phyloP scores from a whole-genome alignment of 2,888 invertebrate genomes.

The Lacanobia wlatinum region DNA sequence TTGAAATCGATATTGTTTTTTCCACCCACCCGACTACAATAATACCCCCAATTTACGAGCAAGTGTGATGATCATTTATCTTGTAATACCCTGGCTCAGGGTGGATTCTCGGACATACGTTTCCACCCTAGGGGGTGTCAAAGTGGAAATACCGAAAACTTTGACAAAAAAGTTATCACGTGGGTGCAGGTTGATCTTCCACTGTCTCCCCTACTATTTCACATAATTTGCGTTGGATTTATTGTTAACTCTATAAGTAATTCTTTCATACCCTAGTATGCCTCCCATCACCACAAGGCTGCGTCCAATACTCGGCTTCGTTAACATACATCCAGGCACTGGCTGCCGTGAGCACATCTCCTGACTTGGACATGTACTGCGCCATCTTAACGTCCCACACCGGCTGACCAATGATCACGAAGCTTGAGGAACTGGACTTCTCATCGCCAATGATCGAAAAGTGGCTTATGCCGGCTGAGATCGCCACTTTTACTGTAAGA shows the following conservation, averaged over 20 bases:
- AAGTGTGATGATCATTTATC: too few species aligned
- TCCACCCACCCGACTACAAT: too few species aligned
- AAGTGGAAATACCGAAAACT: too few species aligned
- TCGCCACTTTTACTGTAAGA: constrained; percentile 91
- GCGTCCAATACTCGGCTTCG: constrained; percentile 91
- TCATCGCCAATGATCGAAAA: constrained; percentile 91
- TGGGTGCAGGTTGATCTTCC: too few species aligned
- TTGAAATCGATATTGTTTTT: too few species aligned
- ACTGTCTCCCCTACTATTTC: too few species aligned
- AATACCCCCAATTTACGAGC: too few species aligned
- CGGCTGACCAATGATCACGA: constrained; percentile 91
- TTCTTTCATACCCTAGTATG: constrained; percentile 86
- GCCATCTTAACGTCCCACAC: constrained; percentile 90
- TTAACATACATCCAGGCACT: constrained; percentile 92
- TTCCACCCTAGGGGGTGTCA: too few species aligned
- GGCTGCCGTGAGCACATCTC: constrained; percentile 91
- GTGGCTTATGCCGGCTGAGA: constrained; percentile 90
- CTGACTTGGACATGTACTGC: constrained; percentile 88
- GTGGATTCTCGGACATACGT: too few species aligned
- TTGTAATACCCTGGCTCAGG: too few species aligned
- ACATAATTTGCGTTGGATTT: too few species aligned
- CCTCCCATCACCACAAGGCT: constrained; percentile 88
- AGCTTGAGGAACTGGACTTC: constrained; percentile 83
- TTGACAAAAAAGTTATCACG: too few species aligned
- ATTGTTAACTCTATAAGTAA: neutral